Conservation (phyloP, 2,797 vertebrate genomes). For the Mormyrus proboscirostris region DNA sequence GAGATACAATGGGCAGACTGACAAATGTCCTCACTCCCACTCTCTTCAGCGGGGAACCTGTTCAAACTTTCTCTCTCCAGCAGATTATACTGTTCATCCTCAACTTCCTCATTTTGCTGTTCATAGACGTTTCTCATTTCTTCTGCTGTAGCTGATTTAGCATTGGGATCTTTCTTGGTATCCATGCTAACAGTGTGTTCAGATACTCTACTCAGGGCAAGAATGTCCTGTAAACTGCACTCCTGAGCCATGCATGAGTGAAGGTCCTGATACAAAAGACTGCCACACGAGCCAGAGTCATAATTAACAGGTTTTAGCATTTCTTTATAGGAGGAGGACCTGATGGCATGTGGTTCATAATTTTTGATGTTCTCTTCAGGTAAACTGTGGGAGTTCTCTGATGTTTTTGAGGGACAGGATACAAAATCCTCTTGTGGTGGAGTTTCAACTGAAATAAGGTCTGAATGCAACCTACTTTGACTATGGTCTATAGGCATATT, state of each 20-base stretch:
- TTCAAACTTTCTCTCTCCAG: constrained; percentile 27
- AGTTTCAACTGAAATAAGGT: background rate
- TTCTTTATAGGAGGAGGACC: background rate
- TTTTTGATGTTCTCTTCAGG: background rate
- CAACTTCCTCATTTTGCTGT: background rate
- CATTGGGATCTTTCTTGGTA: background rate
- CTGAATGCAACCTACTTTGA: background rate
- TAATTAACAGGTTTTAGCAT: constrained; percentile 14
- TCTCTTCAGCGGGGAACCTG: constrained; percentile 15
- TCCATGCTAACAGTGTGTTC: background rate
- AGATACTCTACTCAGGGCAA: background rate
- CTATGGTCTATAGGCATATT: background rate
- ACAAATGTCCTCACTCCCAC: background rate
- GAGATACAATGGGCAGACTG: background rate
- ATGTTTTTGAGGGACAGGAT: background rate
- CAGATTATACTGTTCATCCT: background rate
- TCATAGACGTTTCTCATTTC: background rate
- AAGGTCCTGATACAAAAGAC: constrained; percentile 22
- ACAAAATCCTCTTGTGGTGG: background rate
- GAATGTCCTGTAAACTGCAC: constrained; percentile 21
- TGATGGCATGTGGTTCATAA: background rate
- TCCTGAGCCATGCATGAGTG: constrained; percentile 44
- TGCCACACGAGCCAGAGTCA: constrained; percentile 18
- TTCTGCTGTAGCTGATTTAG: background rate
- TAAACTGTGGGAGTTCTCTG: background rate